Conservation (phyloP, 2,113 vertebrate species). For the Plecturocebus donacophilus region DNA sequence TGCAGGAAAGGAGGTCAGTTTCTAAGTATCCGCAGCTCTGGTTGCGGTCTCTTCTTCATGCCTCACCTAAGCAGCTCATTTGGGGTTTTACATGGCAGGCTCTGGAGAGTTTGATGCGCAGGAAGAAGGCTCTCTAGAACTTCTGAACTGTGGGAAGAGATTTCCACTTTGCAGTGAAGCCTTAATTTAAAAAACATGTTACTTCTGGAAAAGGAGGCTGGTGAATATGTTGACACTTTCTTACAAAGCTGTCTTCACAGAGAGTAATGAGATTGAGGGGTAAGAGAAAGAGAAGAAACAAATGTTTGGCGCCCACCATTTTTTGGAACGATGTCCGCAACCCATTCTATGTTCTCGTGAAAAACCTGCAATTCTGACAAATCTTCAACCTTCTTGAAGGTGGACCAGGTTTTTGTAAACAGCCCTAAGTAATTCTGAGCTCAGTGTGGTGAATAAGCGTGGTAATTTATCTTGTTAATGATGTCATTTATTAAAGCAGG, state of each 20-base stretch:
- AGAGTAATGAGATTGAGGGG: background rate
- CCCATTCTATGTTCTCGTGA: background rate
- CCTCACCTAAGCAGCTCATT: background rate
- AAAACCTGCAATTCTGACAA: background rate
- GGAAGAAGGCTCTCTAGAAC: background rate
- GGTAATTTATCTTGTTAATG: background rate
- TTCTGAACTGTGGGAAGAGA: background rate
- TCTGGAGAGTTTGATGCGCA: background rate
- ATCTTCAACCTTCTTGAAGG: background rate
- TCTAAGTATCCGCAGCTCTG: background rate
- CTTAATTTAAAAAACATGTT: background rate
- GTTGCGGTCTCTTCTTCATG: no score
- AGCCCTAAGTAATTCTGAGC: background rate
- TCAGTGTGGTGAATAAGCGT: fast-evolving
- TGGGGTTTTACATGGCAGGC: background rate
- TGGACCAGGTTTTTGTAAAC: background rate
- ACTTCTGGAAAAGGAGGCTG: background rate
- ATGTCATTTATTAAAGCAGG: background rate
- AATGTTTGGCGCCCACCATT: background rate
- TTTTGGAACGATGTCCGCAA: background rate
- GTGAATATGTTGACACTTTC: background rate
- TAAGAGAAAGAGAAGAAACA: background rate
- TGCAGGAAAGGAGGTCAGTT: background rate
- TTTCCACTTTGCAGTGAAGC: background rate
- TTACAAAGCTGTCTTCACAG: background rate